A percentile compares a stretch with the other conserved stretches of the same genome.
phyloP scores from a whole-genome alignment of 2,113 vertebrate species.

The Cyrtonyx montezumae region DNA sequence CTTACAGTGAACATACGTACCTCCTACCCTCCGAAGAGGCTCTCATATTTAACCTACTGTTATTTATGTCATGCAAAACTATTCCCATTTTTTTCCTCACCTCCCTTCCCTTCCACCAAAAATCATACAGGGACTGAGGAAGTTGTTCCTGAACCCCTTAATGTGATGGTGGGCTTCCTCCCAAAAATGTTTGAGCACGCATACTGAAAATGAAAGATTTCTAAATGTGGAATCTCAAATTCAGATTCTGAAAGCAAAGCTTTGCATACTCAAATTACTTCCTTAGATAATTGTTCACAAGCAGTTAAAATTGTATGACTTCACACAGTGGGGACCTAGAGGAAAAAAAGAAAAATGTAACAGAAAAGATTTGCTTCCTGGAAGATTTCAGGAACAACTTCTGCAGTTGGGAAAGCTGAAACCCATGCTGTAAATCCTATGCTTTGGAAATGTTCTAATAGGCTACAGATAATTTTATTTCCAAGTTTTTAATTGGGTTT shows the following conservation, averaged over 20 bases:
- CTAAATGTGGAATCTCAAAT: neutral
- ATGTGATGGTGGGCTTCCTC: neutral
- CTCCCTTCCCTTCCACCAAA: neutral
- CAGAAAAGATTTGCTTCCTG: neutral
- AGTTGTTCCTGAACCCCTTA: neutral
- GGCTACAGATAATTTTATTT: neutral
- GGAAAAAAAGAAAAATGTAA: neutral
- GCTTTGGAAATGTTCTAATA: neutral
- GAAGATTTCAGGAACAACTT: neutral
- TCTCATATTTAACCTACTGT: neutral
- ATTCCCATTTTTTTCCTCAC: neutral
- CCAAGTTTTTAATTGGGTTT: neutral
- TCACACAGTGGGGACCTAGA: neutral
- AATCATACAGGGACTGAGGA: neutral
- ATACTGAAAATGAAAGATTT: fast-evolving
- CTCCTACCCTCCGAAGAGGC: neutral
- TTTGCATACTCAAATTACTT: neutral
- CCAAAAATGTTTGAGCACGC: neutral
- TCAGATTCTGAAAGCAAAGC: neutral
- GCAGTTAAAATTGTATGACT: neutral
- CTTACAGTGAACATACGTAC: fast-evolving
- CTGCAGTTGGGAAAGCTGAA: neutral
- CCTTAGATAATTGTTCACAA: neutral
- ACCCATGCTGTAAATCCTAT: fast-evolving
- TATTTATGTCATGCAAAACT: neutral